phyloP scores from a whole-genome alignment of 2,113 vertebrate genomes.

The Platysteira castanea region DNA sequence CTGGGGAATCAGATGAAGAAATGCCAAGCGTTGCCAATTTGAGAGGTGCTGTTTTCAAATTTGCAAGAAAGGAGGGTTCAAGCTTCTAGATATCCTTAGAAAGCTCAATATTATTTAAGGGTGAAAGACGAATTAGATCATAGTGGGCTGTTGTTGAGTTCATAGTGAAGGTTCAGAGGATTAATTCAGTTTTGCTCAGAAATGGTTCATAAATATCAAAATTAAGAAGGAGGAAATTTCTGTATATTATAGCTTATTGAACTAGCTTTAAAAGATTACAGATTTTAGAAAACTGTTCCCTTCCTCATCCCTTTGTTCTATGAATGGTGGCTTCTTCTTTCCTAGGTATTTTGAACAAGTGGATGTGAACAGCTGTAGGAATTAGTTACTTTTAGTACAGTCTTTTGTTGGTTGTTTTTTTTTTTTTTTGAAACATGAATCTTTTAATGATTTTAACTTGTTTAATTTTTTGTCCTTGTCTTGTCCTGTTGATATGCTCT shows the following conservation, averaged over 20 bases:
- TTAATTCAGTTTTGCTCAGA: not conserved
- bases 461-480: constrained; percentile 74
- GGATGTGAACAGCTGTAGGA: not conserved
- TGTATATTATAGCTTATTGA: not conserved
- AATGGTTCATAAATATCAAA: not conserved
- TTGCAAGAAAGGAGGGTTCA: not conserved
- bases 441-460: constrained; percentile 31
- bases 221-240: not conserved
- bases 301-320: not conserved
- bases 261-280: not conserved
- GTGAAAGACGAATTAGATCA: not conserved
- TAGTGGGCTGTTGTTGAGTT: not conserved
- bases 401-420: not conserved
- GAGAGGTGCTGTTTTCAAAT: not conserved
- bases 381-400: not conserved
- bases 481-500: constrained; percentile 69
- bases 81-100: not conserved
- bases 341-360: not conserved
- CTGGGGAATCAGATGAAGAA: not conserved
- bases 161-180: not conserved
- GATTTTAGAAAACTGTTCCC: not conserved
- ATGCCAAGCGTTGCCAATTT: not conserved
- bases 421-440: not conserved
- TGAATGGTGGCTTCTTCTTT: not conserved
- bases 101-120: not conserved